Base-by-base conservation (phyloP, 2,797 vertebrate species). In the Oophaga sylvatica region DNA sequence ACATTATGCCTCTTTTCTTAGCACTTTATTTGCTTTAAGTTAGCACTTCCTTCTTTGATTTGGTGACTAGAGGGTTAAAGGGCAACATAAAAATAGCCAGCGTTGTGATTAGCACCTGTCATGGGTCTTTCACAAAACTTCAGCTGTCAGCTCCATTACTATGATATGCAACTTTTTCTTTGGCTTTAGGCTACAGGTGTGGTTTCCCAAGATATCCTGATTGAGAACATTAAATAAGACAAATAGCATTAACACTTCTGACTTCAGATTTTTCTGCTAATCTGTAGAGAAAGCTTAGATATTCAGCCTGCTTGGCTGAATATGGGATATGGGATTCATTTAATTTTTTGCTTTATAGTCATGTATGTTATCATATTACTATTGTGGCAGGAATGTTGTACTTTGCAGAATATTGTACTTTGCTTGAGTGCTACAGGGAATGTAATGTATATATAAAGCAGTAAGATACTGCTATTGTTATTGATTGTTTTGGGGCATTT, bases 171-270 rank as follows among this genome's bases (percentile, higher is more conserved):
- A 73, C 29, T 85, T 73, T 88, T 85, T 56, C 57, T 84, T 81
- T 76, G 48, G 63, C 83, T 71, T 70, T 13, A 53, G 87, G 87
- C 83, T 65, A 63, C 68, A 65, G 45, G 26, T 65, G 29, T 81
- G 59, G 78, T 81, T 84, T 81, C 45, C 87, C 83, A 81, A 85
- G 79, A 81, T 85, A 60, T 85, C 48, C 73, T 85, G 59, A 85
- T 68, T 20, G 48, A 84, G 78, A 80, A 56, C 56, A 85, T 85
- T 76, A 85, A 81, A 85, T 82, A 81, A 85, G 77, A 19, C 41
- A 88, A 81, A 86, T 48, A 75, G 29, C 41, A 87, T 87, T 83
- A 87, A 78, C 73, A 87, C 80, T 82, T 77, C 60, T 77, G 5
- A n/a, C 3, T 19, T 26, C 41, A 45, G 71, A 59, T 71, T 80